A percentile compares a stretch with the other conserved stretches of the same genome.
Evolutionary conservation across 1,140 invertebrate genomes (phyloP).

Genomic region (Physella acuta): DNA sequence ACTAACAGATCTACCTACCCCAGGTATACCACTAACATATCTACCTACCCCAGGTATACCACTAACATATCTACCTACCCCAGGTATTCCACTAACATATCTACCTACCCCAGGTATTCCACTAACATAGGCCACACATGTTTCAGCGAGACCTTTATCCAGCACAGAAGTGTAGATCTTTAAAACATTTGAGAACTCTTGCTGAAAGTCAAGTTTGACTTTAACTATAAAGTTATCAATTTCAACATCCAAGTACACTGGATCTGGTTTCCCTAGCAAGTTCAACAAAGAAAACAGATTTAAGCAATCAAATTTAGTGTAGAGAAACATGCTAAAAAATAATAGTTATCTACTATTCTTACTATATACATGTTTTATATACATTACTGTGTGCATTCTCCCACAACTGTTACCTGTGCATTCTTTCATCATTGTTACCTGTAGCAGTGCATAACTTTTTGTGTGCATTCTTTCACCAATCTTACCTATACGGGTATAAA

Average conservation of each 20-base stretch:
- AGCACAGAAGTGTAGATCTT: constrained; percentile 40
- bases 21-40: neutral
- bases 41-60: neutral
- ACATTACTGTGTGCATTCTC: no score
- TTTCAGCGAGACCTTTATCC: constrained; percentile 28
- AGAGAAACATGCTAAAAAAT: no score
- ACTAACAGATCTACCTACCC: neutral
- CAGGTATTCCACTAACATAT: neutral
- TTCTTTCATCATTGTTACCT: no score
- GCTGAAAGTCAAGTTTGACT: constrained; percentile 47
- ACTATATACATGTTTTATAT: no score
- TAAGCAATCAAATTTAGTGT: no score
- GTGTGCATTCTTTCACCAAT: no score
- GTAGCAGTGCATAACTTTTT: no score
- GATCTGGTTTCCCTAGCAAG: constrained; percentile 26
- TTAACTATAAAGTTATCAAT: constrained; percentile 29
- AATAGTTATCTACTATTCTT: no score
- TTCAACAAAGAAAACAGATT: no score
- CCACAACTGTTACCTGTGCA: no score
- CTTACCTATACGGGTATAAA: no score
- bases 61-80: neutral
- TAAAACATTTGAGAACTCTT: constrained; percentile 49
- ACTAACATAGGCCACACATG: constrained; percentile 37
- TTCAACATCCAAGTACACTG: neutral
- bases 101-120: constrained; percentile 39